Base-by-base conservation (phyloP, 2,797 vertebrate species). In the Somateria mollissima region DNA sequence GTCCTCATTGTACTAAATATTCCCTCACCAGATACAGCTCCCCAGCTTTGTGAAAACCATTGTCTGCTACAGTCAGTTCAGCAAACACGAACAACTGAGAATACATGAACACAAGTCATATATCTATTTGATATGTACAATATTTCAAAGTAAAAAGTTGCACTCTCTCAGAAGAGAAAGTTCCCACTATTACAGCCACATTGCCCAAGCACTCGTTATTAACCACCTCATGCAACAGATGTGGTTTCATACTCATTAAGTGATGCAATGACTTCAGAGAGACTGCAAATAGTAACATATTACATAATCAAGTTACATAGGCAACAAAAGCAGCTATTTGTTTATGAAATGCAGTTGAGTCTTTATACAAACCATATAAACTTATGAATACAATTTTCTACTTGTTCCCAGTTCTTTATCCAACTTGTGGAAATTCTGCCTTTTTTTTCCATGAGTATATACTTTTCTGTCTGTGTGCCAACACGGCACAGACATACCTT, bases 11-110 rank as follows among this genome's bases (percentile, higher is more conserved):
- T 28, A 57, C 22, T 41, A 28, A 74, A 62, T 45, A 11, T 61
- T 71, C 66, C 37, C 36, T 14, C 20, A 67, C 17, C 30, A 93
- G 49, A 71, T 10, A 67, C 19, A 77, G 71, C 6, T 79, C 22
- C 37, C 8, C 1, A 17, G 22, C 79, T 89, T 65, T 73, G 27
- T 71, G 58, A 87, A 86, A 84, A 83, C 34, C 18, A 28, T 3
- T 56, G 39, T 32, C 64, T 74, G 61, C 49, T 67, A 76, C 64
- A 84, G 62, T 24, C 57, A 62, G 70, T 78, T 87, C 60, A 87
- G 75, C 80, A 95, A 84, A 76, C 20, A 16, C 78, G 32, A 84
- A 77, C 64, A 89, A 72, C 43, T 84, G n/a, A 92, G 72, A 92
- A 57, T 39, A 36, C 22, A 86, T 49, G 72, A 90, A 94, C 53